phyloP scores from a whole-genome alignment of 1,140 invertebrate species.

The Papilio xuthus region DNA sequence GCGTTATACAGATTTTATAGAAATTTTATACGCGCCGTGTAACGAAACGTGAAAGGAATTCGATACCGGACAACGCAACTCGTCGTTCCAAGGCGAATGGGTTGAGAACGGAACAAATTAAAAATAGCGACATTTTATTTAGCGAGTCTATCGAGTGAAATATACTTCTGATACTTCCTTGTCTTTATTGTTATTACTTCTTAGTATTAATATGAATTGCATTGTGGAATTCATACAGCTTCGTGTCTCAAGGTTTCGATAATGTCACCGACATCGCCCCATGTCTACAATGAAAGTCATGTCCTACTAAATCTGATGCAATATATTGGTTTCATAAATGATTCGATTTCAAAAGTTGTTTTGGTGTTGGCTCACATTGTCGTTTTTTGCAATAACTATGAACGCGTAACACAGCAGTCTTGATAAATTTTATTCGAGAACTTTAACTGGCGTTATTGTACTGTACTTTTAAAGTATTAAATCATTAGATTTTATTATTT shows the following conservation, averaged over 20 bases:
- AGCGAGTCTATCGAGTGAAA: conserved; percentile 39
- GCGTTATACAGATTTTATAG: conserved; percentile 37
- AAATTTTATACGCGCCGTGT: conserved; percentile 43
- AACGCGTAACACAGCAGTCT: conserved; percentile 37
- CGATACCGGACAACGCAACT: conserved; percentile 47
- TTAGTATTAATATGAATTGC: not conserved
- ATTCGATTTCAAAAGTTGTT: conserved; percentile 50
- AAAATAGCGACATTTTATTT: conserved; percentile 45
- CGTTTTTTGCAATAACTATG: conserved; percentile 43
- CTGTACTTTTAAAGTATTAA: not conserved
- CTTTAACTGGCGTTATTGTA: conserved; percentile 5
- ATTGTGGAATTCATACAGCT: conserved; percentile 6
- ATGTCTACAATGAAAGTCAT: conserved; percentile 48
- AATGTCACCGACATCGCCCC: conserved; percentile 38
- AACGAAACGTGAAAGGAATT: conserved; percentile 54
- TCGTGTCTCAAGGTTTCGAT: conserved; percentile 38
- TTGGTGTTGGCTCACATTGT: conserved; percentile 43
- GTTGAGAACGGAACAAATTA: conserved; percentile 50
- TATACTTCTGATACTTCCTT: conserved; percentile 44
- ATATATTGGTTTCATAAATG: conserved; percentile 47
- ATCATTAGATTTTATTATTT: not conserved
- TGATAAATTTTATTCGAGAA: conserved; percentile 22
- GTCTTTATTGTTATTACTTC: conserved; percentile 36
- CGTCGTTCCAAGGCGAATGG: conserved; percentile 51
- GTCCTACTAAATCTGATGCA: conserved; percentile 46